Conservation (phyloP, 1,140 invertebrate species). For the Brachystomella parvula region DNA sequence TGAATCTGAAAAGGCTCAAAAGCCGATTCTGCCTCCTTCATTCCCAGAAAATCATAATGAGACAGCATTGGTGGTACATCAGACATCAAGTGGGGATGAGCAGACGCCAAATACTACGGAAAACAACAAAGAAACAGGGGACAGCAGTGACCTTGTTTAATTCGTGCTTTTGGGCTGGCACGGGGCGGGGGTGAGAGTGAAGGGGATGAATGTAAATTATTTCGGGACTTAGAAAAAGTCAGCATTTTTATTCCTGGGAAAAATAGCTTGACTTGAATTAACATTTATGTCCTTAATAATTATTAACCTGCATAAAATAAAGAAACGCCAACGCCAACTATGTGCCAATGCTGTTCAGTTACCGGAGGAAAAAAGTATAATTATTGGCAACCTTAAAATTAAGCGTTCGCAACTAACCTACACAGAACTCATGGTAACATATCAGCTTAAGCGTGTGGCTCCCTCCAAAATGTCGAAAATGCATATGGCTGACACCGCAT, state of each 20-base stretch:
- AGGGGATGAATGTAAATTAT: too few species aligned
- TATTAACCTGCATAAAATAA: not conserved
- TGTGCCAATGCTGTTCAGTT: too few species aligned
- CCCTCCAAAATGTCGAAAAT: not conserved
- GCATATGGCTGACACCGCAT: not conserved
- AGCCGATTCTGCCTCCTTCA: not conserved
- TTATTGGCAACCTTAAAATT: not conserved
- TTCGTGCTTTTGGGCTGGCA: too few species aligned
- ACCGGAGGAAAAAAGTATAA: too few species aligned
- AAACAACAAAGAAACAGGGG: not conserved
- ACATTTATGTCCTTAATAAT: not conserved
- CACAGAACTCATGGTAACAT: not conserved
- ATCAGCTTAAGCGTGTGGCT: not conserved
- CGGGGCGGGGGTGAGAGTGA: too few species aligned
- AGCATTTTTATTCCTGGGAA: too few species aligned
- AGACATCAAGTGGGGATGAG: not conserved
- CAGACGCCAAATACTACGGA: not conserved
- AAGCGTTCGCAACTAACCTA: not conserved
- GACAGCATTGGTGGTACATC: not conserved
- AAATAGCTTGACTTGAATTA: not conserved
- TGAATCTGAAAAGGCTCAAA: conserved; percentile 2
- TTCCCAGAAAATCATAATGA: not conserved
- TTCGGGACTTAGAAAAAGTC: too few species aligned
- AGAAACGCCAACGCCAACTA: too few species aligned
- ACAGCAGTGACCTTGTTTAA: not conserved